Base-by-base conservation (phyloP, 2,888 invertebrate genomes). In the Idaea biselata region DNA sequence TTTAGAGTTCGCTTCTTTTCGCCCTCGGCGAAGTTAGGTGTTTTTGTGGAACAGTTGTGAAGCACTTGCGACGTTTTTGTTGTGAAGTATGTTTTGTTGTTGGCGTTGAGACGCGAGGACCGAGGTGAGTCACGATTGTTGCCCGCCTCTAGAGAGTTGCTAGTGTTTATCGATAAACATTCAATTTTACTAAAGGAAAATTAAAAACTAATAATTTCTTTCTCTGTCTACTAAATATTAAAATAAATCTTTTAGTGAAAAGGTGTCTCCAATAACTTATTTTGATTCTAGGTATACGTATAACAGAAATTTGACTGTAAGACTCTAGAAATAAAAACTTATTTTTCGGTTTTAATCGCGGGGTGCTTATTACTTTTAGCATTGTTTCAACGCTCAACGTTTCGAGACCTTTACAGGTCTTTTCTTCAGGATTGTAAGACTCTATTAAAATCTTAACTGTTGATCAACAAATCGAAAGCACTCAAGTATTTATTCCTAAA, bases 31-130 rank as follows among this genome's bases (percentile, higher is more conserved):
- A 77, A 82, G 77, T 80, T 81, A 79, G 78, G 80, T 77, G 78
- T 87, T 88, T 89, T 88, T 87, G 84, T 87, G 68, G 74, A 81
- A 73, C 77, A 80, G 78, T 80, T 81, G 78, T 76, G 67, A 73
- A 84, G 76, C 80, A 79, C 84, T 88, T 91, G 87, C 84, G 88
- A 82, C 90, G 82, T 84, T 91, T 84, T 80, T 76, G 66, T 79
- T 75, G 79, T 83, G 71, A 68, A 67, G 68, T 70, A 69, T 72
- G 85, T 87, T 90, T 87, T 90, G 91, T 91, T 91, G 91, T 90
- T 89, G 89, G 91, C 88, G 90, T 85, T 89, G 86, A 88, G 88
- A 88, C 84, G 85, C 84, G 86, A 84, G 83, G 88, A 84, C 85
- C 84, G 86, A 84, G 83, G 88, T 91, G 91, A 91, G 89, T 91